Evolutionary conservation across 1,140 invertebrate genomes (phyloP).

Genomic region (Leptonema lineaticorne): DNA sequence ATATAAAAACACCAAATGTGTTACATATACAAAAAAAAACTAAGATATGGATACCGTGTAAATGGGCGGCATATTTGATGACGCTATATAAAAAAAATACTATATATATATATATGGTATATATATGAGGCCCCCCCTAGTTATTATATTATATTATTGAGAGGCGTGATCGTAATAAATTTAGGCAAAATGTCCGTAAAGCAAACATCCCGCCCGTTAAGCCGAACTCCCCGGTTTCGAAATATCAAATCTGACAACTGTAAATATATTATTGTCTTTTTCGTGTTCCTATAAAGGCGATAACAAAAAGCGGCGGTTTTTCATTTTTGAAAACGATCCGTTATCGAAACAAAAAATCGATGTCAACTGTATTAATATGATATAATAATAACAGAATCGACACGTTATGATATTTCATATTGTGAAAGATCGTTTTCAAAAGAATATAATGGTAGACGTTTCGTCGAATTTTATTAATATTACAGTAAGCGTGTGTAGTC

Average conservation of each 20-base stretch:
- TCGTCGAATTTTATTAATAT: conserved; percentile 14
- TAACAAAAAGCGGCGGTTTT: too few relatives aligned
- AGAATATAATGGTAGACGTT: too few relatives aligned
- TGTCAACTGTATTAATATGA: too few relatives aligned
- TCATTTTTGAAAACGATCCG: too few relatives aligned
- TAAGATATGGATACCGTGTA: conserved; percentile 20
- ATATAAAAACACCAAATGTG: background rate
- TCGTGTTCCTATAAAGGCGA: too few relatives aligned
- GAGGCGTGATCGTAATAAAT: conserved; percentile 57
- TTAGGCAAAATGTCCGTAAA: conserved; percentile 56
- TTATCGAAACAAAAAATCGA: too few relatives aligned
- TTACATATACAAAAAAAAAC: background rate
- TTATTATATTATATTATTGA: conserved; percentile 33
- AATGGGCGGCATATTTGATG: conserved; percentile 19
- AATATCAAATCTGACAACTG: conserved; percentile 5
- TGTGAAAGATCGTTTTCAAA: too few relatives aligned
- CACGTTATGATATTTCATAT: too few relatives aligned
- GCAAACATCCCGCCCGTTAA: conserved; percentile 50
- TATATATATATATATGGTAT: too few relatives aligned
- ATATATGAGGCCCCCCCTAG: too few relatives aligned
- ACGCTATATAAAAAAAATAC: conserved; percentile 12
- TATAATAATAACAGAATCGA: too few relatives aligned
- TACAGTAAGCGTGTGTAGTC: background rate
- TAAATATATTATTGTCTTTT: background rate
- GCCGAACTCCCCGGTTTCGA: conserved; percentile 1